Percentiles rank a stretch among this genome's conserved stretches.
phyloP scores from a whole-genome alignment of 1,140 invertebrate genomes.

The Bombus ignitus region DNA sequence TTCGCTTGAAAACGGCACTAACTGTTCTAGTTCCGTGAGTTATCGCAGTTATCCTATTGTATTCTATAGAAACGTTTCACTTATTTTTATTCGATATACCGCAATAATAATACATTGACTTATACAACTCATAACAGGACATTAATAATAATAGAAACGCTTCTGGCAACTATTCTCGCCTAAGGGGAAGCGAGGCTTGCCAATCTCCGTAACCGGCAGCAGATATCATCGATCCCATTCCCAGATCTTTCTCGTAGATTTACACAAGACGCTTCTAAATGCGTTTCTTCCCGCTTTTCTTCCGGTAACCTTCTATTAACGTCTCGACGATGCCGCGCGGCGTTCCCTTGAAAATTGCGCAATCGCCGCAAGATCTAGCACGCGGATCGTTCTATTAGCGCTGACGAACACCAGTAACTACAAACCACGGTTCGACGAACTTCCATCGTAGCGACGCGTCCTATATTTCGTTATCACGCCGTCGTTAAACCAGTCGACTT shows the following conservation, averaged over 20 bases:
- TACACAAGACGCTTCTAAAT: constrained; percentile 2
- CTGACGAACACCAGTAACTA: neutral
- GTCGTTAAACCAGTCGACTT: constrained; percentile 20
- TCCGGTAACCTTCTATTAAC: constrained; percentile 48
- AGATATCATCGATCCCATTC: constrained; percentile 16
- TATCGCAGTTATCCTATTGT: too few relatives aligned
- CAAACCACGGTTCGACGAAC: constrained; percentile 37
- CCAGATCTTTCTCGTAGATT: constrained; percentile 8
- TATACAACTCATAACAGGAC: neutral
- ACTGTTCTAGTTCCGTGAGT: too few relatives aligned
- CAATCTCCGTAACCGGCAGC: neutral
- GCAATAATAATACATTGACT: neutral
- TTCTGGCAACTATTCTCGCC: neutral
- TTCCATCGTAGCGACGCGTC: constrained; percentile 25
- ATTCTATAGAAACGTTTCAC: too few relatives aligned
- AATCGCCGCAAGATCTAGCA: constrained; percentile 53
- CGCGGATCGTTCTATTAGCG: constrained; percentile 30
- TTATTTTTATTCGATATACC: too few relatives aligned
- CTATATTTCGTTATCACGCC: constrained; percentile 39
- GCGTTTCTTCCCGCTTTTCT: constrained; percentile 44
- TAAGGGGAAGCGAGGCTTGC: neutral
- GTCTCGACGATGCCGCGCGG: constrained; percentile 22
- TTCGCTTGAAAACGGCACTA: neutral
- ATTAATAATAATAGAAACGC: neutral
- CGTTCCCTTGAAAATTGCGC: constrained; percentile 54